These are phyloP conservation scores for Ctenicera cuprea DNA, from an alignment of 2,888 invertebrate species.

Conservation along the genomic window DNA sequence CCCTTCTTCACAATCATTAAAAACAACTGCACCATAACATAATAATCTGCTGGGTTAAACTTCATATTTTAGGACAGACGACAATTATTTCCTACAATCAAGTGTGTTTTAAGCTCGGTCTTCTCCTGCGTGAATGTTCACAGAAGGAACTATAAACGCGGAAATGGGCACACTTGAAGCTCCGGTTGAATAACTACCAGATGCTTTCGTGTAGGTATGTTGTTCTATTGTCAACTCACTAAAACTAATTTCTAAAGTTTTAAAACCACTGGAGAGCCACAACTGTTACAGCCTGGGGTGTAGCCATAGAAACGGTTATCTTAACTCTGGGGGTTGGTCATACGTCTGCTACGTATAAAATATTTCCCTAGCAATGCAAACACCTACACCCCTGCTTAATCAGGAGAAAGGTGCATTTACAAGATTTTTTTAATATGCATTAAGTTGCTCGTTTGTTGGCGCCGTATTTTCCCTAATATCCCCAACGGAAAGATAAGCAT, in stretches of 20 bases:
- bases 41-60: too few species aligned
- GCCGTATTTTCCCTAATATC: too few species aligned
- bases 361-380: slow-evolving; percentile 33
- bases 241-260: slow-evolving; percentile 42
- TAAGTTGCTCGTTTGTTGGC: slow-evolving; percentile 2
- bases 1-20: too few species aligned
- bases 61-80: too few species aligned
- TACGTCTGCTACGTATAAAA: slow-evolving; percentile 42
- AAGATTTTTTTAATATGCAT: slow-evolving; percentile 17
- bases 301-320: slow-evolving; percentile 47
- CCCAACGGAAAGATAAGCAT: too few species aligned
- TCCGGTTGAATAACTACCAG: background rate
- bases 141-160: too few species aligned
- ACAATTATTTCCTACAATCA: too few species aligned
- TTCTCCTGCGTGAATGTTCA: too few species aligned
- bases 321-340: slow-evolving; percentile 37
- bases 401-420: slow-evolving; percentile 25
- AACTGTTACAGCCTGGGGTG: slow-evolving; percentile 45
- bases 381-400: slow-evolving; percentile 41
- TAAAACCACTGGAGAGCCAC: slow-evolving; percentile 43
- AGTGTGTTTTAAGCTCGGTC: too few species aligned
- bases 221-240: slow-evolving; percentile 16
- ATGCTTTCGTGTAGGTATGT: background rate
- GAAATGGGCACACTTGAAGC: too few species aligned
- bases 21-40: too few species aligned